Percentiles rank a stretch among this genome's conserved stretches.
Conservation (phyloP, 2,113 vertebrate genomes). For the Alligator mississippiensis region DNA sequence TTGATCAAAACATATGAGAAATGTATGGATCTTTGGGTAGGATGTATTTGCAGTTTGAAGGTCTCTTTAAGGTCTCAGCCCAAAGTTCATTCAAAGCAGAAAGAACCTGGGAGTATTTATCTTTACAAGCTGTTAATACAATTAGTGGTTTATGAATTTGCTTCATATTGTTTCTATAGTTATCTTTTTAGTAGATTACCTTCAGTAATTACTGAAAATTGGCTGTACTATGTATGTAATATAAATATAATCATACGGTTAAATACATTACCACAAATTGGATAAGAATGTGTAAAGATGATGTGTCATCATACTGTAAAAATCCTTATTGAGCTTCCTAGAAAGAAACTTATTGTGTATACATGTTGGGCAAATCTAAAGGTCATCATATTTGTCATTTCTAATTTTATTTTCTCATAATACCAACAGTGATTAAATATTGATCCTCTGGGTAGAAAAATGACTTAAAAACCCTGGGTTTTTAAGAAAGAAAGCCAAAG, state of each 20-base stretch:
- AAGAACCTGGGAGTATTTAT: not conserved
- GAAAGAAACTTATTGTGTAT: not conserved
- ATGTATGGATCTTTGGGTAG: not conserved
- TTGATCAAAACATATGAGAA: not conserved
- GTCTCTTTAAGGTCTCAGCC: not conserved
- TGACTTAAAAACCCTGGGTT: not conserved
- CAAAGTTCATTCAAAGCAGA: not conserved
- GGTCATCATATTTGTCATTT: not conserved
- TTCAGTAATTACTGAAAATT: constrained; percentile 37
- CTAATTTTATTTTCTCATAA: constrained; percentile 2
- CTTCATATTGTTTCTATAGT: not conserved
- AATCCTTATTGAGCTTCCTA: constrained; percentile 17
- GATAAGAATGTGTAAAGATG: constrained; percentile 37
- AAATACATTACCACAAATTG: constrained; percentile 18
- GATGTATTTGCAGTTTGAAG: not conserved
- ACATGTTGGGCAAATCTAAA: not conserved
- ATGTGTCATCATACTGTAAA: constrained; percentile 13
- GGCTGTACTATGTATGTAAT: not conserved
- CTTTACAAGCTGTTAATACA: not conserved
- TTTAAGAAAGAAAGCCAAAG: not conserved
- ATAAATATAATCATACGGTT: constrained; percentile 4
- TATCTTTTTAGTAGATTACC: constrained; percentile 31
- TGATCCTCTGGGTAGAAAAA: not conserved
- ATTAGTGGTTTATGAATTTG: not conserved
- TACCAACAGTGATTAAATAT: not conserved